Conservation (phyloP, 2,113 vertebrate species). For the Plectropomus leopardus region DNA sequence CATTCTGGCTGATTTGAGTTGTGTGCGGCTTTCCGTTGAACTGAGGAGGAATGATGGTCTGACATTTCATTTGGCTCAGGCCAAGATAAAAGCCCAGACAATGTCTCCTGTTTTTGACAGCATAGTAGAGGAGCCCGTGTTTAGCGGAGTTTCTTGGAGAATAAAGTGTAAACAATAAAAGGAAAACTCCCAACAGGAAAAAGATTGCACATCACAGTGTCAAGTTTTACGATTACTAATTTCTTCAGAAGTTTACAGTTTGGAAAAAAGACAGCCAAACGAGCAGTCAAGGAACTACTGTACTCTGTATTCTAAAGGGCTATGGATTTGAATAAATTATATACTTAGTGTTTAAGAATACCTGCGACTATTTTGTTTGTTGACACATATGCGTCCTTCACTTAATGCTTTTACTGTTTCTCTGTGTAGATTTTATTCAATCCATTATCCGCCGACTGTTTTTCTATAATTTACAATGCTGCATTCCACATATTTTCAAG, state of each 20-base stretch:
- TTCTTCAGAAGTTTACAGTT: neutral
- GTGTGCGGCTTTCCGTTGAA: constrained; percentile 33
- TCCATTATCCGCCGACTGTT: neutral
- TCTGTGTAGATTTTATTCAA: neutral
- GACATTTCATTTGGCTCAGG: constrained; percentile 65
- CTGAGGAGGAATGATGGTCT: constrained; percentile 43
- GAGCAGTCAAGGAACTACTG: neutral
- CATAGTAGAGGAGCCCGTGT: constrained; percentile 6
- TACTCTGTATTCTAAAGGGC: neutral
- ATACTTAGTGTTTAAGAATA: neutral
- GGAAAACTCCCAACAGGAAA: constrained; percentile 16
- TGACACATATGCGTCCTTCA: neutral
- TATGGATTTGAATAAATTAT: neutral
- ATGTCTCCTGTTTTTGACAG: constrained; percentile 48
- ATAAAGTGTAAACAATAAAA: constrained; percentile 42
- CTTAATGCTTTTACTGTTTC: neutral
- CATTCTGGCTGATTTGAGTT: constrained; percentile 51
- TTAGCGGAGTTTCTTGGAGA: constrained; percentile 37
- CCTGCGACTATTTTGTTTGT: neutral
- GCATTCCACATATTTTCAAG: constrained; percentile 3
- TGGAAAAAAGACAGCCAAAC: neutral
- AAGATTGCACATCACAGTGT: constrained; percentile 6
- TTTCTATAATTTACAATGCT: neutral
- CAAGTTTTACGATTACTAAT: constrained; percentile 16
- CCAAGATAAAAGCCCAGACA: constrained; percentile 68